These are phyloP conservation scores for Monochamus saltuarius DNA, from an alignment of 1,140 invertebrate species.

Conservation along the genomic window DNA sequence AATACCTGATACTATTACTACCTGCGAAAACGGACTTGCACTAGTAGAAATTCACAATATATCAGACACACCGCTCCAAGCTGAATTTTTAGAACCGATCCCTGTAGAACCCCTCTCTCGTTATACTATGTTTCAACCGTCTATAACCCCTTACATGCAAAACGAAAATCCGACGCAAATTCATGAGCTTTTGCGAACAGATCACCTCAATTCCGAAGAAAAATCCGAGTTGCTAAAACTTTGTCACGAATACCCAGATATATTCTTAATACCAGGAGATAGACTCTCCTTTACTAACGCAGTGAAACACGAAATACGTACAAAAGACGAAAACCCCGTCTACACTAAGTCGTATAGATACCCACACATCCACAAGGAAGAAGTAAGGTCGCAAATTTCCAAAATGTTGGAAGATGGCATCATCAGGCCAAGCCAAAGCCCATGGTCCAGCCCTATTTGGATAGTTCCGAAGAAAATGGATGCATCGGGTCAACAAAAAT, in stretches of 20 bases:
- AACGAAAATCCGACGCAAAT: too few relatives aligned
- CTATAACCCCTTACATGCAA: too few relatives aligned
- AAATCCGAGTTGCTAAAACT: slow-evolving; percentile 15
- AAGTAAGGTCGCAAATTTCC: too few relatives aligned
- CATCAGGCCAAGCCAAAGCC: background rate
- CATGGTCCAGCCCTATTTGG: slow-evolving; percentile 17
- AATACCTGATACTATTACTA: too few relatives aligned
- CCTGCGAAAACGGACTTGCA: too few relatives aligned
- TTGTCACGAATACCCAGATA: slow-evolving; percentile 12
- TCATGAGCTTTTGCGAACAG: slow-evolving; percentile 1
- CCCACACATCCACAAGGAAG: slow-evolving; percentile 18
- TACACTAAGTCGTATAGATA: slow-evolving; percentile 46
- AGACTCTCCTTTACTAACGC: slow-evolving; percentile 27
- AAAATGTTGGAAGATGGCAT: too few relatives aligned
- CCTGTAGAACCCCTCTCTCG: too few relatives aligned
- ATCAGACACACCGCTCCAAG: too few relatives aligned
- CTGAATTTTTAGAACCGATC: too few relatives aligned
- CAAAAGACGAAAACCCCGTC: slow-evolving; percentile 36
- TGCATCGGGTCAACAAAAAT: slow-evolving; percentile 9
- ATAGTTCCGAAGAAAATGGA: slow-evolving; percentile 5
- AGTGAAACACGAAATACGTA: slow-evolving; percentile 41
- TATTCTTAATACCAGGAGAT: slow-evolving; percentile 10
- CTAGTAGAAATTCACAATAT: too few relatives aligned
- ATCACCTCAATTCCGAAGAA: slow-evolving; percentile 25
- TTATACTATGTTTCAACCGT: too few relatives aligned